Evolutionary conservation across 2,797 vertebrate genomes (phyloP), one percentile per base, ranked within the genome.

Genomic region (Gallinago solitaria): DNA sequence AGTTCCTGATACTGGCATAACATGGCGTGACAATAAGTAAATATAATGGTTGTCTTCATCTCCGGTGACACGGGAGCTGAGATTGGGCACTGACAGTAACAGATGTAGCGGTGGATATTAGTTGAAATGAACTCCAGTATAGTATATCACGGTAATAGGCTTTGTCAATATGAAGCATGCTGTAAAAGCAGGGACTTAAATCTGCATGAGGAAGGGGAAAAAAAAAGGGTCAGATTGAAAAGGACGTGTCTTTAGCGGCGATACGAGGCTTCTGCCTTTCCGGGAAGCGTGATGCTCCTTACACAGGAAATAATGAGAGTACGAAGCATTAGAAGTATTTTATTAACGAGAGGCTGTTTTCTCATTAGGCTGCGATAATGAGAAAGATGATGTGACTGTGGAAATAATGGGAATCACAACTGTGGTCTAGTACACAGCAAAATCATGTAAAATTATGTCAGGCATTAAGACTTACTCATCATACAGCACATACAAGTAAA

Each of bases 91-190:
- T 92, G 81, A 80, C 92, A 94, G 71, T 81, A 85, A 94, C 94
- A 94, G 93, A 95, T 96, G 94, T 86, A 80, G 71, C 41, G 12
- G 48, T 89, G 76, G 89, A 91, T 93, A 83, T 82, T 83, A 86
- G 76, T 70, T 82, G 83, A 97, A 95, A 95, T 95, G 89, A 97
- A 94, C 92, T 95, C 73, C 45, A 12, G 81, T 74, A 61, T 75
- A 96, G 95, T 97, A 92, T 89, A 90, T 96, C 97, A 96, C 20
- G 76, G 90, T 96, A 96, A 97, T 95, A 95, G 95, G 96, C 94
- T 97, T 96, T 97, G 97, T 96, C 97, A 97, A 95, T 95, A 93
- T 93, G 83, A 97, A 95, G 92, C 93, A 95, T 92, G 90, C 85
- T 91, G 75, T 33, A 96, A 95, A 93, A 93, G 85, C 81, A 53